Evolutionary conservation across 2,113 vertebrate species (phyloP).

Genomic region (Eptesicus fuscus): DNA sequence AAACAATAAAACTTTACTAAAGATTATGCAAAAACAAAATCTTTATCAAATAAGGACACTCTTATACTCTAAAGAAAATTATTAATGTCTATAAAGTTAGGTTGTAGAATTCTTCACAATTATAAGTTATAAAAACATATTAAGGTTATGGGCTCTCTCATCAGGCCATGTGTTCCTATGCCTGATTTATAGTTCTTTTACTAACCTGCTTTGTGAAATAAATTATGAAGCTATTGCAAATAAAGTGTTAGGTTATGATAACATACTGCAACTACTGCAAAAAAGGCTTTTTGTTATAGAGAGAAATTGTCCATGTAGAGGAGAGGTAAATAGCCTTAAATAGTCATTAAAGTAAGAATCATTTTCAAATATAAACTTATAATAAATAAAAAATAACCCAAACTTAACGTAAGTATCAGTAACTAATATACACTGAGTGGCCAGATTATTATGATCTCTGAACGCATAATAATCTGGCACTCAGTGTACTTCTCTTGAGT

Average conservation of each 20-base stretch:
- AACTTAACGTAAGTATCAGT: not conserved
- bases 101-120: not conserved
- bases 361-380: slow-evolving; percentile 4
- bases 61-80: not conserved
- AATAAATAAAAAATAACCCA: not conserved
- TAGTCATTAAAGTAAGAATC: not conserved
- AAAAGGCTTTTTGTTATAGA: not conserved
- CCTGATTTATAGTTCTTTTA: not conserved
- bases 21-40: slow-evolving; percentile 4
- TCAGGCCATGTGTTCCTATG: not conserved
- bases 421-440: not conserved
- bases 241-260: not conserved
- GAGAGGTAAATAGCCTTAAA: not conserved
- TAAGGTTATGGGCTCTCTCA: not conserved
- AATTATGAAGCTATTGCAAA: not conserved
- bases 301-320: not conserved
- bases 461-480: too few relatives aligned
- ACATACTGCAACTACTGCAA: not conserved
- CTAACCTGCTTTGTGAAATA: not conserved
- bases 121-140: not conserved
- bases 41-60: not conserved
- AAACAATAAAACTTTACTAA: not conserved
- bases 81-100: not conserved
- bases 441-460: too few relatives aligned
- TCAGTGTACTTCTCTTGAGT: too few relatives aligned